Conservation (phyloP, 2,888 invertebrate genomes). For the Sclerodermus sp. region DNA sequence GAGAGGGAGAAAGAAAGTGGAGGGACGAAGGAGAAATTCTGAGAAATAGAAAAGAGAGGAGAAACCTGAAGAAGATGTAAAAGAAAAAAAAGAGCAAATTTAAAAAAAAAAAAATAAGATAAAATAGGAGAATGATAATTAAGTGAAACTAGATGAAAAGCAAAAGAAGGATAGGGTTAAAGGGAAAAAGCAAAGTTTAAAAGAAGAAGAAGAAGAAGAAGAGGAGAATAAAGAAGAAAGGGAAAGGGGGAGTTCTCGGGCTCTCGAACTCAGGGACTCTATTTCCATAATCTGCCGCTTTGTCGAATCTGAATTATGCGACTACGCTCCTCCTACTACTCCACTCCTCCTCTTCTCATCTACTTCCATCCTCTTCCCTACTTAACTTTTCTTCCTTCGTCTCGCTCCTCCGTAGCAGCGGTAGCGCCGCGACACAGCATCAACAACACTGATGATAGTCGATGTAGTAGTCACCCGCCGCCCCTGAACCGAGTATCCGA, state of each 20-base stretch:
- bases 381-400: slow-evolving; percentile 14
- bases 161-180: slow-evolving; percentile 11
- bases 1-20: slow-evolving; percentile 14
- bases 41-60: slow-evolving; percentile 8
- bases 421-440: slow-evolving; percentile 20
- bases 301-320: slow-evolving; percentile 58
- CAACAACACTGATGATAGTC: neutral
- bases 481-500: slow-evolving; percentile 50
- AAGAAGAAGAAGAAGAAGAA: slow-evolving; percentile 4
- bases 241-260: slow-evolving; percentile 31
- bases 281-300: slow-evolving; percentile 58
- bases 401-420: slow-evolving; percentile 16
- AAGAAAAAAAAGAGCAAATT: neutral
- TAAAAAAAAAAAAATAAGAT: slow-evolving; percentile 8
- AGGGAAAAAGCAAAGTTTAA: slow-evolving; percentile 6
- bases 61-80: neutral
- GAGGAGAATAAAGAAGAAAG: slow-evolving; percentile 26
- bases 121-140: neutral
- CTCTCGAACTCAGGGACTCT: slow-evolving; percentile 51
- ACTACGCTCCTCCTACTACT: slow-evolving; percentile 40
- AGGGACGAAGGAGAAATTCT: slow-evolving; percentile 13
- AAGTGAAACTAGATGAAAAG: neutral
- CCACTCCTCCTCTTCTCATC: slow-evolving; percentile 10
- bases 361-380: slow-evolving; percentile 17
- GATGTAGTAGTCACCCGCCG: slow-evolving; percentile 18